Base-by-base conservation (phyloP, 2,888 invertebrate species). In the Lithophane socia region DNA sequence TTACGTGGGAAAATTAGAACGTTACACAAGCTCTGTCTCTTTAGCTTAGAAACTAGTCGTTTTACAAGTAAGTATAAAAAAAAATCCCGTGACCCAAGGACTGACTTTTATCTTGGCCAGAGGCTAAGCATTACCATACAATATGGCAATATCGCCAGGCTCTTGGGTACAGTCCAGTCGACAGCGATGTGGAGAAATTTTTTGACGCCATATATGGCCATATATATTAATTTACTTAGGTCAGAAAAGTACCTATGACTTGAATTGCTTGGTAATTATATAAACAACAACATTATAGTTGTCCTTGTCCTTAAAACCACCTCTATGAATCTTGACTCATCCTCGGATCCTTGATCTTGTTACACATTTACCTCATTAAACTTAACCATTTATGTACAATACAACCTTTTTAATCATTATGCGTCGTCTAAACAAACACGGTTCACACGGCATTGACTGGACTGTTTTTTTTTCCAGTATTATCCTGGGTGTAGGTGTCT, bases 301-400 rank as follows among this genome's bases (percentile, higher is more conserved):
- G 12, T 61, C 80, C 54, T 73, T 24, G 80, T 4, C 7, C 37
- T 52, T 52, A 74, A 42, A 65, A 74, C n/a, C 21, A 18, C 7
- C 16, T 52, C 13, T 21, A 29, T 16, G 5, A 18, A 60, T 42
- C 16, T 44, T 10, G 60, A 65, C 44, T 47, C 60, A 54, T 75
- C 76, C 37, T 65, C 9, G 13, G 18, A 18, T 29, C 79, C 71
- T 79, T 80, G 84, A 84, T 83, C 79, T 83, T 83, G 84, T 83
- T 83, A 78, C 80, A 80, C 69, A 66, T 75, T 73, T 65, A 83
- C 29, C 52, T 83, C 69, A 60, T 70, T 83, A 18, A 60, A 61
- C 24, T 42, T 5, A 42, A 24, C 83, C 83, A 44, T 80, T 24
- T 66, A 70, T 8, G 66, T 24, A n/a, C 18, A 66, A 70, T 37